A percentile compares a stretch with the other conserved stretches of the same genome.
These are phyloP conservation scores for Catotricha subobsoleta DNA, from an alignment of 2,888 invertebrate species.

Conservation along the genomic window DNA sequence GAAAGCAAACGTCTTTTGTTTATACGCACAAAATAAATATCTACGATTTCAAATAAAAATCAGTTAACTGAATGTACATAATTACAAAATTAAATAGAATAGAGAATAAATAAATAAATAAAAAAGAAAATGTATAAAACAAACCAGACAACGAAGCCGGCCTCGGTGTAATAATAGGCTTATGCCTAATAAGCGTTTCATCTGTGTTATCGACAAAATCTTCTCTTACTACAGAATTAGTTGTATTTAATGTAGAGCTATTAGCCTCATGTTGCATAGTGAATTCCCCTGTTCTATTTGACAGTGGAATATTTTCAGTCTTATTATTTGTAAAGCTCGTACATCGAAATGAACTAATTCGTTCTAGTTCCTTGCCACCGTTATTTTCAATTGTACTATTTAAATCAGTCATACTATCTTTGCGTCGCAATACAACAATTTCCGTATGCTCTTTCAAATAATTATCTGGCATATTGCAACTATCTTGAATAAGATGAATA, in stretches of 20 bases:
- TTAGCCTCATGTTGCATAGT: too few relatives aligned
- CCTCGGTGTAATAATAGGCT: conserved; percentile 29
- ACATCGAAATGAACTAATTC: conserved; percentile 6
- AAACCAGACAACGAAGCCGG: conserved; percentile 30
- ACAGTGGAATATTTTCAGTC: neutral
- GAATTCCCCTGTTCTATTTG: too few relatives aligned
- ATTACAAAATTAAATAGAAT: conserved; percentile 12
- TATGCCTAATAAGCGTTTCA: conserved; percentile 12
- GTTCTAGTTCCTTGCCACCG: neutral
- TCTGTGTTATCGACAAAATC: neutral
- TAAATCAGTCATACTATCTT: conserved; percentile 14
- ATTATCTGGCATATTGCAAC: conserved; percentile 19
- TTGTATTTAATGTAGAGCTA: neutral
- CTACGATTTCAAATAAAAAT: too few relatives aligned
- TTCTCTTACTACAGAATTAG: neutral
- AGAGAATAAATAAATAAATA: conserved; percentile 15
- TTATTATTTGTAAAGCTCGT: conserved; percentile 1
- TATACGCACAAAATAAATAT: too few relatives aligned
- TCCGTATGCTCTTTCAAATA: conserved; percentile 28
- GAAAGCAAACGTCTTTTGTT: too few relatives aligned
- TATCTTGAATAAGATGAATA: conserved; percentile 5
- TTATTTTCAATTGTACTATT: neutral
- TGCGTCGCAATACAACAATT: conserved; percentile 27
- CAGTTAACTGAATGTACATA: conserved; percentile 11
- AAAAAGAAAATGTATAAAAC: conserved; percentile 18